A percentile compares a stretch with the other conserved stretches of the same genome.
These are phyloP conservation scores for Cyphomyrmex costatus DNA, from an alignment of 1,140 invertebrate genomes.

Conservation along the genomic window DNA sequence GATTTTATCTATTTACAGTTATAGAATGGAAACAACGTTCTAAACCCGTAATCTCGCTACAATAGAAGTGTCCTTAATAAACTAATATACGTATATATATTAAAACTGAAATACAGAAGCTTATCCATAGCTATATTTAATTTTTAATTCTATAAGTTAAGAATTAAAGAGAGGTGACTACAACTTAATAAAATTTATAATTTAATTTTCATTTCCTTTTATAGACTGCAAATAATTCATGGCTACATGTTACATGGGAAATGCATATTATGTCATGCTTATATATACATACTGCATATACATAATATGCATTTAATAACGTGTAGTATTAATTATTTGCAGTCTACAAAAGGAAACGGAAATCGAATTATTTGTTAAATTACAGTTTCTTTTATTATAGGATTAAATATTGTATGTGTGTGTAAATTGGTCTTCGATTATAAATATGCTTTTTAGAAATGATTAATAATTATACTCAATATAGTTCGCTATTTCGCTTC, in stretches of 20 bases:
- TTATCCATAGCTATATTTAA: background rate
- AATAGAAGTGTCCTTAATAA: background rate
- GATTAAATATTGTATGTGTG: background rate
- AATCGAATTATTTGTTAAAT: background rate
- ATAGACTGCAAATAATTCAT: background rate
- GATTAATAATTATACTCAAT: background rate
- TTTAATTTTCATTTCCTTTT: background rate
- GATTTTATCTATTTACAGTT: conserved; percentile 11
- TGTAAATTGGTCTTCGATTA: background rate
- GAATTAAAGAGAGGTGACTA: background rate
- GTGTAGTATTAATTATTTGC: background rate
- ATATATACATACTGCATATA: background rate
- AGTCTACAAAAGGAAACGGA: background rate
- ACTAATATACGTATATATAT: background rate
- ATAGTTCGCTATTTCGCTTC: background rate
- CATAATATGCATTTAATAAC: too few relatives aligned
- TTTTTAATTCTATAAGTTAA: too few relatives aligned
- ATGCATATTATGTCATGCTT: background rate
- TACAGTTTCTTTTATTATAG: background rate
- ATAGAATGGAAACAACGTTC: background rate
- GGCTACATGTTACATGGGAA: background rate
- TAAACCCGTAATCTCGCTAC: background rate
- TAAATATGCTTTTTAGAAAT: background rate
- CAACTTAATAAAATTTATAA: background rate
- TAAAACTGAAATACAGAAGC: background rate